Conservation (phyloP, 2,113 vertebrate species). For the Cyphomyrus plagiostoma region DNA sequence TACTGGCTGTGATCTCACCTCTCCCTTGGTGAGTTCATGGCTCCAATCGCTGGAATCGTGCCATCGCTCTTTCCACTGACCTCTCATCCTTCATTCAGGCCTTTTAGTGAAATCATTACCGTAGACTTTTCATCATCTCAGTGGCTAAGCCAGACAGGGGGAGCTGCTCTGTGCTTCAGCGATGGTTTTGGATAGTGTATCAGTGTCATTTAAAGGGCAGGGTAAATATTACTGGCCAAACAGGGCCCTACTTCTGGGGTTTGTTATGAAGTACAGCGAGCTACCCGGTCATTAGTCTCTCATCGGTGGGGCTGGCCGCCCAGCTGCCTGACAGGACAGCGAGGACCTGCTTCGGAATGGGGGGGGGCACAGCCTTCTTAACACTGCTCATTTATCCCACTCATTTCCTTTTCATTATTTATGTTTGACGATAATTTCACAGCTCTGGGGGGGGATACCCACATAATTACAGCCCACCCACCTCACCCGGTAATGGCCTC, state of each 20-base stretch:
- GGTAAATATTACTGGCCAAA: neutral
- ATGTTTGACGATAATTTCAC: neutral
- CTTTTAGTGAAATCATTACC: neutral
- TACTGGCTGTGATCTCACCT: neutral
- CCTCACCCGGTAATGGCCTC: neutral
- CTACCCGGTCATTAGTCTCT: neutral
- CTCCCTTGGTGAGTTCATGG: neutral
- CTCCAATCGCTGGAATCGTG: neutral
- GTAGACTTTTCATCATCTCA: neutral
- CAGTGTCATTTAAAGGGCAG: neutral
- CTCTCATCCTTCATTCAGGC: neutral
- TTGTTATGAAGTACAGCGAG: neutral
- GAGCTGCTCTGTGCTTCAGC: neutral
- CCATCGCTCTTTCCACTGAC: neutral
- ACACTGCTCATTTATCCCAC: neutral
- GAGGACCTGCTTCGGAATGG: neutral
- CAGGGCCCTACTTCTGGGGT: neutral
- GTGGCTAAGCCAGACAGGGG: neutral
- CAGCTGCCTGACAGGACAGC: neutral
- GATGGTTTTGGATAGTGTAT: neutral
- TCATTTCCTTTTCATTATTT: neutral
- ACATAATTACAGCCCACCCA: conserved; percentile 26
- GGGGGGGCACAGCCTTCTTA: neutral
- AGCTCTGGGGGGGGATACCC: neutral
- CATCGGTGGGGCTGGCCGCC: neutral